phyloP scores from a whole-genome alignment of 2,888 invertebrate species.

The Tupiocoris notatus region DNA sequence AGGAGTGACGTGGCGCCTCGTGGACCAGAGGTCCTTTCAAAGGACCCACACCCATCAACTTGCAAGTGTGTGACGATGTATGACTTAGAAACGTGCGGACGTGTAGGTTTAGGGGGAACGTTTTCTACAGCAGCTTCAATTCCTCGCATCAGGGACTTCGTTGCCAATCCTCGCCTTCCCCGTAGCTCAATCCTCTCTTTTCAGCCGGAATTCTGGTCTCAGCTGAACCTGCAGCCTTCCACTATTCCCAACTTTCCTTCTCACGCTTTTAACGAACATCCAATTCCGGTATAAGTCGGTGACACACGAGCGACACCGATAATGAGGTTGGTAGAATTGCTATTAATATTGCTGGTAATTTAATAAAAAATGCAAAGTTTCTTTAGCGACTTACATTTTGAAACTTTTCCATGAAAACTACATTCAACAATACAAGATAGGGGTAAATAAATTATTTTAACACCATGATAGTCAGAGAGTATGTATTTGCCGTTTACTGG shows the following conservation, averaged over 20 bases:
- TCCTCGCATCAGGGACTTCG: neutral
- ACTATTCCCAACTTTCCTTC: neutral
- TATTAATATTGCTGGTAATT: too few relatives aligned
- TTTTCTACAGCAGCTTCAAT: neutral
- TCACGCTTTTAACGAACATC: neutral
- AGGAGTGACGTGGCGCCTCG: constrained; percentile 20
- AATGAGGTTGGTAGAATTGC: too few relatives aligned
- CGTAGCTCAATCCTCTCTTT: constrained; percentile 5
- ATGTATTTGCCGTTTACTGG: too few relatives aligned
- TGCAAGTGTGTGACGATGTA: neutral
- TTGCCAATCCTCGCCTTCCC: neutral
- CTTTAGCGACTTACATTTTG: too few relatives aligned
- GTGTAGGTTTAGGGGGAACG: neutral
- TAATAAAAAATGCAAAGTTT: too few relatives aligned
- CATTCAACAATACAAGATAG: too few relatives aligned
- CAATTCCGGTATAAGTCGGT: neutral
- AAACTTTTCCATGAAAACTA: too few relatives aligned
- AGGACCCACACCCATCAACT: neutral
- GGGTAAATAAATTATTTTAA: too few relatives aligned
- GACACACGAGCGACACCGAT: neutral
- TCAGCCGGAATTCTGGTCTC: neutral
- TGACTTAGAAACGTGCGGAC: neutral
- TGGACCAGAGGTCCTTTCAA: neutral
- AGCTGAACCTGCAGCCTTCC: neutral
- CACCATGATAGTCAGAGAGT: too few relatives aligned